A percentile compares a stretch with the other conserved stretches of the same genome.
phyloP scores from a whole-genome alignment of 2,797 vertebrate genomes.

The Euthynnus affinis region DNA sequence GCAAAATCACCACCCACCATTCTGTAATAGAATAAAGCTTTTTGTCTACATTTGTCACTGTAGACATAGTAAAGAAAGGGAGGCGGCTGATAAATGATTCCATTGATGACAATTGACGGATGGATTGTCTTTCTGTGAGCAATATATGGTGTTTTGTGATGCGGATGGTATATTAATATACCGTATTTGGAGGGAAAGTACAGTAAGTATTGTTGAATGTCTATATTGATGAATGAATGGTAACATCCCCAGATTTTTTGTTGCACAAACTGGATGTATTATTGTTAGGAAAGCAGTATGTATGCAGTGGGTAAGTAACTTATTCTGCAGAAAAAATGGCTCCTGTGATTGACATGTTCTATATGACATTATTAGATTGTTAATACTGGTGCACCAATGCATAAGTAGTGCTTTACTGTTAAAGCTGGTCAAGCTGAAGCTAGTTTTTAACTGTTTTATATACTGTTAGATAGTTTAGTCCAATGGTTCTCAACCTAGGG shows the following conservation, averaged over 20 bases:
- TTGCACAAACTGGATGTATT: neutral
- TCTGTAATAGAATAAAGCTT: slow-evolving; percentile 68
- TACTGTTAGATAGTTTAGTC: neutral
- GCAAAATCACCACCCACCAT: slow-evolving; percentile 71
- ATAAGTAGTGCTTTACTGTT: slow-evolving; percentile 3
- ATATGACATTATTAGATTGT: neutral
- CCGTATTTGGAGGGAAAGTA: slow-evolving; percentile 26
- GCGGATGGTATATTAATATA: slow-evolving; percentile 53
- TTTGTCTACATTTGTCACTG: slow-evolving; percentile 72
- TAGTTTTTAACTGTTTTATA: neutral
- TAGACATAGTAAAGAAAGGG: slow-evolving; percentile 69
- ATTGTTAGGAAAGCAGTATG: neutral
- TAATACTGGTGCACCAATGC: neutral
- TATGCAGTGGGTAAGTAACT: neutral
- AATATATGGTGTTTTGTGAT: slow-evolving; percentile 51
- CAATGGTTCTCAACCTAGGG: neutral
- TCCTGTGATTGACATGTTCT: neutral
- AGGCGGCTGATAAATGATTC: slow-evolving; percentile 58
- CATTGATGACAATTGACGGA: slow-evolving; percentile 63
- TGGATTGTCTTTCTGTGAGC: slow-evolving; percentile 52
- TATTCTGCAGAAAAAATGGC: slow-evolving; percentile 6
- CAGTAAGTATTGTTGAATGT: neutral
- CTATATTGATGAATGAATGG: slow-evolving; percentile 22
- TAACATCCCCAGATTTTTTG: slow-evolving; percentile 12
- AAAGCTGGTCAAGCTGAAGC: neutral